Evolutionary conservation across 2,113 vertebrate genomes (phyloP).

Genomic region (Osmerus eperlanus): DNA sequence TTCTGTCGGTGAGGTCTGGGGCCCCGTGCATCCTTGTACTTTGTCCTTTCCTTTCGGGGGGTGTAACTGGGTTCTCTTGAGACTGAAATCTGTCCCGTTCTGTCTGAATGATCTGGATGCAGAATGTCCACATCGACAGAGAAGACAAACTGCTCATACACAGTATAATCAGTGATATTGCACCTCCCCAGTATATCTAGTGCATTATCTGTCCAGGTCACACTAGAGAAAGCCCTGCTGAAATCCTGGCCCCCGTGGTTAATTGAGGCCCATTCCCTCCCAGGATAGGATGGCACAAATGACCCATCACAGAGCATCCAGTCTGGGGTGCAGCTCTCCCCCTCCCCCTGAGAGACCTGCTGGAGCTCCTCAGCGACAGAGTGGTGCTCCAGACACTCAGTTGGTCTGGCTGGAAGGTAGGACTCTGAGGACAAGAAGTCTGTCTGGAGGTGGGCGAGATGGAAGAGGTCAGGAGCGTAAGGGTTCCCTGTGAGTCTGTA

Average conservation of each 20-base stretch:
- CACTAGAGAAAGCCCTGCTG: not conserved
- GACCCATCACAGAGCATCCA: slow-evolving; percentile 1
- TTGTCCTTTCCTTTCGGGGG: not conserved
- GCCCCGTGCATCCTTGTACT: not conserved
- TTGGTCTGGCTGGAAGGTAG: not conserved
- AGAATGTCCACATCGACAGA: slow-evolving; percentile 29
- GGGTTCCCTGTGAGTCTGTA: not conserved
- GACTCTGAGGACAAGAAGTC: not conserved
- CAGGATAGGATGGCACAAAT: slow-evolving; percentile 15
- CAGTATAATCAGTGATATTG: slow-evolving; percentile 21
- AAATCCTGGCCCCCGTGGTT: slow-evolving; percentile 13
- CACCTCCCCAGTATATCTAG: slow-evolving; percentile 18
- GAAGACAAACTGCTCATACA: slow-evolving; percentile 25
- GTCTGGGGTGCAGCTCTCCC: not conserved
- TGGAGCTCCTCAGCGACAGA: not conserved
- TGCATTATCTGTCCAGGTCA: slow-evolving; percentile 8
- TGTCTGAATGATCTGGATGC: not conserved
- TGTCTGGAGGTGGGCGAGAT: not conserved
- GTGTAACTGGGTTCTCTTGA: not conserved
- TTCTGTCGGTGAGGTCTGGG: not conserved
- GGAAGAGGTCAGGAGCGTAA: not conserved
- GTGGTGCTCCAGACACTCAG: not conserved
- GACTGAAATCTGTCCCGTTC: not conserved
- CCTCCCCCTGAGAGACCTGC: not conserved
- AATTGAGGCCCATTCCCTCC: slow-evolving; percentile 20